Conservation (phyloP, 2,113 vertebrate genomes). For the Baryphthengus martii region DNA sequence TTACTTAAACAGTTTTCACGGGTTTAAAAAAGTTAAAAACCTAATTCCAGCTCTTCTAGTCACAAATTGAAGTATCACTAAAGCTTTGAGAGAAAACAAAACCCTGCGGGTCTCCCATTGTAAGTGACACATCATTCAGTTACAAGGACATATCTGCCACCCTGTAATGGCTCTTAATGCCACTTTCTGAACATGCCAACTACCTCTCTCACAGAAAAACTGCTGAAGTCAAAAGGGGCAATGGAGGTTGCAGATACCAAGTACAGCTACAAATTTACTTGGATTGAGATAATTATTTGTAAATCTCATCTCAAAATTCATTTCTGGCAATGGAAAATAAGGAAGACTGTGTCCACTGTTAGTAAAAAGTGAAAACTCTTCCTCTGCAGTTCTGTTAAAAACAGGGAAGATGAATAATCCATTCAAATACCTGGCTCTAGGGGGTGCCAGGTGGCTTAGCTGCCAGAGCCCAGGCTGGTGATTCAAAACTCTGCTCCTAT, state of each 20-base stretch:
- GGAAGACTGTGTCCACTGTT: not conserved
- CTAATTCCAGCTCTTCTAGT: not conserved
- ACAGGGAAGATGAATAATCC: not conserved
- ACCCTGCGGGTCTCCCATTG: not conserved
- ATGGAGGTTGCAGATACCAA: not conserved
- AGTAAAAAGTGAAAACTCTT: not conserved
- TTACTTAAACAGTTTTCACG: constrained; percentile 18
- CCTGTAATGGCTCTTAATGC: not conserved
- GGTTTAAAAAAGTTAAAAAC: not conserved
- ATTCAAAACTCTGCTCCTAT: not conserved
- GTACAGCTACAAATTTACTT: not conserved
- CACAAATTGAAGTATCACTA: not conserved
- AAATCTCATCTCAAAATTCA: not conserved
- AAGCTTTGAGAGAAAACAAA: constrained; percentile 31
- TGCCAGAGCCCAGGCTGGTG: not conserved
- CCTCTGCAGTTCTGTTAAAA: not conserved
- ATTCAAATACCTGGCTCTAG: not conserved
- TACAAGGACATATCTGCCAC: not conserved
- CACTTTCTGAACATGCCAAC: not conserved
- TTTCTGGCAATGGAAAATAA: not conserved
- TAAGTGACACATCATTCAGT: not conserved
- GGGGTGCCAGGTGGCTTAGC: not conserved
- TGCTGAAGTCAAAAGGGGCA: not conserved
- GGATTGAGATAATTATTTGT: not conserved
- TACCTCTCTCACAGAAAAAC: not conserved